Conservation (phyloP, 92 coral and sea anemone genomes). For the Phenganax marumi region DNA sequence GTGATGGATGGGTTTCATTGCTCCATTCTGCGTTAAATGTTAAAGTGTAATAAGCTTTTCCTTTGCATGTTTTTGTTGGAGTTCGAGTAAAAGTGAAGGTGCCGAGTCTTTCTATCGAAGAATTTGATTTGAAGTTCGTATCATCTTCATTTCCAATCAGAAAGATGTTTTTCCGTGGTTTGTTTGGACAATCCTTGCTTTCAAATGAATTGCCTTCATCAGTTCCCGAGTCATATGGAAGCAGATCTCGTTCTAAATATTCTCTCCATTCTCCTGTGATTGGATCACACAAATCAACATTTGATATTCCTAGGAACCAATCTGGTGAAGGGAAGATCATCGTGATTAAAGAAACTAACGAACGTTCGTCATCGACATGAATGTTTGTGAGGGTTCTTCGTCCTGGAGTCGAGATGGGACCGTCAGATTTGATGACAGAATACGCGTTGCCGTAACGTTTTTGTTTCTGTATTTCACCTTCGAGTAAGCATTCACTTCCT, state of each 20-base stretch:
- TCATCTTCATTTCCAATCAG: conserved; percentile 25
- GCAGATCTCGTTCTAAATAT: background rate
- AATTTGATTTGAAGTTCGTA: conserved; percentile 29
- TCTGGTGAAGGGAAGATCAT: conserved; percentile 31
- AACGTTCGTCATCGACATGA: conserved; percentile 17
- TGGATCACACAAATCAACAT: conserved; percentile 23
- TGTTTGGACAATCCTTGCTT: background rate
- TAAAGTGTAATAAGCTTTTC: conserved; percentile 24
- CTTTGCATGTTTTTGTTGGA: conserved; percentile 33
- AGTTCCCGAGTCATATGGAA: conserved; percentile 24
- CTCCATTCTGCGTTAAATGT: conserved; percentile 41
- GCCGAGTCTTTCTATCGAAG: conserved; percentile 19
- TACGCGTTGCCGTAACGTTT: conserved; percentile 3
- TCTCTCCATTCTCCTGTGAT: conserved; percentile 32
- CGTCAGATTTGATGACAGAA: background rate
- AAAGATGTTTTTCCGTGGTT: conserved; percentile 10
- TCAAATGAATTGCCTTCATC: conserved; percentile 24
- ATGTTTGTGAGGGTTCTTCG: background rate
- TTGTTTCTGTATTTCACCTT: background rate
- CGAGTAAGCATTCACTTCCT: background rate
- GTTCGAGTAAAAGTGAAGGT: conserved; percentile 25
- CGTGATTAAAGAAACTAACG: conserved; percentile 14
- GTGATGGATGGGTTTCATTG: conserved; percentile 36
- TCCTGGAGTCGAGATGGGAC: conserved; percentile 12
- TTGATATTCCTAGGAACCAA: conserved; percentile 27